Evolutionary conservation across 2,888 invertebrate species (phyloP).

Genomic region (Vanessa cardui): DNA sequence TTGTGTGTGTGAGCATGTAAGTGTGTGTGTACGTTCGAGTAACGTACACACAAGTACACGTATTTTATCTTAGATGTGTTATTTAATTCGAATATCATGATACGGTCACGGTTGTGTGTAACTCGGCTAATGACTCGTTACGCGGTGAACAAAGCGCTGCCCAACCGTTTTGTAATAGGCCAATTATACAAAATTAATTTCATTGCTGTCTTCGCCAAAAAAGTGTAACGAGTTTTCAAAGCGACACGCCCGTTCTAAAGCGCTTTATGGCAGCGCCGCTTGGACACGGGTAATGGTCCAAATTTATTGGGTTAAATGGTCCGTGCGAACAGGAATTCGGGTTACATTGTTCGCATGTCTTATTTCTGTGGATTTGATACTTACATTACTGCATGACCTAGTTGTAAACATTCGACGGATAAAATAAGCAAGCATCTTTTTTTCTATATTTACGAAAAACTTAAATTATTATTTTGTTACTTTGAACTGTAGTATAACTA

Average conservation of each 20-base stretch:
- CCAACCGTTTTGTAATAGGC: slow-evolving; percentile 54
- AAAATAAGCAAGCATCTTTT: too few relatives aligned
- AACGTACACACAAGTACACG: background rate
- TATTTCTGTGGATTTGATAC: slow-evolving; percentile 74
- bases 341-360: slow-evolving; percentile 74
- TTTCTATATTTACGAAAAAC: too few relatives aligned
- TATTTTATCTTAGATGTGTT: background rate
- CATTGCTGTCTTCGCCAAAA: slow-evolving; percentile 68
- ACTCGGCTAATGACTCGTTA: slow-evolving; percentile 41
- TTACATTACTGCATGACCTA: slow-evolving; percentile 56
- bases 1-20: background rate
- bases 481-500: too few relatives aligned
- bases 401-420: background rate
- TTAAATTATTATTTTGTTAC: too few relatives aligned
- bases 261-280: slow-evolving; percentile 68
- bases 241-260: slow-evolving; percentile 66
- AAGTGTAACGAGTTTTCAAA: slow-evolving; percentile 70
- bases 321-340: slow-evolving; percentile 67
- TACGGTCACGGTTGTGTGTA: slow-evolving; percentile 22
- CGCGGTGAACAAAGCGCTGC: slow-evolving; percentile 31
- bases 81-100: slow-evolving; percentile 9
- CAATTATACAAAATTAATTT: slow-evolving; percentile 72
- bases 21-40: background rate
- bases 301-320: slow-evolving; percentile 80
- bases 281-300: slow-evolving; percentile 77